These are phyloP conservation scores for Drosophila virilis DNA, from an alignment of 1,140 invertebrate genomes.

Conservation along the genomic window DNA sequence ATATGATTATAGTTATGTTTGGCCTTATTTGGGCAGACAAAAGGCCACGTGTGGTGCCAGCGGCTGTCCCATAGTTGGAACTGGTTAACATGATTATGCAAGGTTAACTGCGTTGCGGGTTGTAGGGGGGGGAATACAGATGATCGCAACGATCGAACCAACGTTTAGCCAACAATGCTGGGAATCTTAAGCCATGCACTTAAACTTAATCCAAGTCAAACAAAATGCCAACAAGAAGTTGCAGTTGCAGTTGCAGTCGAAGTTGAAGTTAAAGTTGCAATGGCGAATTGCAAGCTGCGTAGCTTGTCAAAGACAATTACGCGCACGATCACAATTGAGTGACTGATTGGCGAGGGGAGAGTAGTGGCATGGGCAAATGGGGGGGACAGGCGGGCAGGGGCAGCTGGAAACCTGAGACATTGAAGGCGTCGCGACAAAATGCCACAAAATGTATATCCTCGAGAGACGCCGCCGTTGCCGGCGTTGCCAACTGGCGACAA, in stretches of 20 bases:
- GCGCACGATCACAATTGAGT: constrained; percentile 50
- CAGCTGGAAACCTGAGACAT: constrained; percentile 12
- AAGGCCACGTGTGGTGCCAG: not conserved
- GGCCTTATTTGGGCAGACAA: not conserved
- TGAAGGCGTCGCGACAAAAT: constrained; percentile 77
- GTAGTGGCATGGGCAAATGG: not conserved
- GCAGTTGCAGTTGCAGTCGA: constrained; percentile 13
- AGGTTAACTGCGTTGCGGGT: not conserved
- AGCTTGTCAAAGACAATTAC: constrained; percentile 80
- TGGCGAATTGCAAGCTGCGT: constrained; percentile 33
- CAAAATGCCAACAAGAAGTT: constrained; percentile 74
- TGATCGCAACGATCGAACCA: constrained; percentile 5
- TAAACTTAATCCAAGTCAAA: constrained; percentile 71
- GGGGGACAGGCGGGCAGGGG: not conserved
- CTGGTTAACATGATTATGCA: constrained; percentile 33
- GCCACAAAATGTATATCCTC: constrained; percentile 48
- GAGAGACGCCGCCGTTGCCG: constrained; percentile 14
- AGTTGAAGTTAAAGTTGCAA: constrained; percentile 16
- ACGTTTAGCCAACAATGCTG: constrained; percentile 61
- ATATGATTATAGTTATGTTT: not conserved
- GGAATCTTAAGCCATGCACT: constrained; percentile 73
- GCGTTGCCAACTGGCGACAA: constrained; percentile 61
- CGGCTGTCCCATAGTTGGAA: not conserved
- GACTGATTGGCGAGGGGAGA: constrained; percentile 25
- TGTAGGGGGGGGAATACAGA: not conserved